Evolutionary conservation across 2,113 vertebrate species (phyloP).

Genomic region (Microcebus ravelobensis): DNA sequence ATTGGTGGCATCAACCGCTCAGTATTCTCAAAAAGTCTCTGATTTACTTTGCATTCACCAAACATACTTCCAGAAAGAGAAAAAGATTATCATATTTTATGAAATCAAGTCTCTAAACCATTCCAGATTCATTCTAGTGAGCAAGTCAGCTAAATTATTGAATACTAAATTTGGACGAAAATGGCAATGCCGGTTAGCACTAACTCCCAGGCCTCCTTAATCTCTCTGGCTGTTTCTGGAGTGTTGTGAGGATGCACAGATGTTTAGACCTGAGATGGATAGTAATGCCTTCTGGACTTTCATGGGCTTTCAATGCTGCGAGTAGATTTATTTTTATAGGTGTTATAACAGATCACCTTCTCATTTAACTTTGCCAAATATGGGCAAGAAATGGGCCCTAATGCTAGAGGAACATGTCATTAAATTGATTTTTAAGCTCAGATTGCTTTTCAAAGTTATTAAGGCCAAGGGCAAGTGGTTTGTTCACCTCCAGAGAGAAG

Average conservation of each 20-base stretch:
- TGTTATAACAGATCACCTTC: constrained; percentile 2
- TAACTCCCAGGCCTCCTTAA: not conserved
- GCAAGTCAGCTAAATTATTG: not conserved
- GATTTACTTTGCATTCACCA: not conserved
- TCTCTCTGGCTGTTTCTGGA: not conserved
- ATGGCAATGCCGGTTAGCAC: not conserved
- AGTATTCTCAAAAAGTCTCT: not conserved
- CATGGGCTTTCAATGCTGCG: not conserved
- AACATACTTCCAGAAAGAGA: not conserved
- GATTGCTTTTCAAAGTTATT: constrained; percentile 45
- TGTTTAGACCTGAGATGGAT: not conserved
- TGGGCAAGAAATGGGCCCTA: constrained; percentile 7
- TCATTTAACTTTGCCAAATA: constrained; percentile 40
- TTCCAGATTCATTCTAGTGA: not conserved
- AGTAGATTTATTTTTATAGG: constrained; percentile 57
- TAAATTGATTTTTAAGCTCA: constrained; percentile 61
- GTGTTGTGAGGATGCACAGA: fast-evolving
- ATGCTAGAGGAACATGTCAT: constrained; percentile 20
- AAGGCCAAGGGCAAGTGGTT: constrained; percentile 8
- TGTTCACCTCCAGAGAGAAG: not conserved
- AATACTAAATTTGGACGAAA: not conserved
- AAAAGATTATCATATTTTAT: not conserved
- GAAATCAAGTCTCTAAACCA: not conserved
- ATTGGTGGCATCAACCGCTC: not conserved
- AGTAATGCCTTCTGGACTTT: not conserved